These are phyloP conservation scores for Coreius guichenoti DNA, from an alignment of 2,797 vertebrate species.

Conservation along the genomic window DNA sequence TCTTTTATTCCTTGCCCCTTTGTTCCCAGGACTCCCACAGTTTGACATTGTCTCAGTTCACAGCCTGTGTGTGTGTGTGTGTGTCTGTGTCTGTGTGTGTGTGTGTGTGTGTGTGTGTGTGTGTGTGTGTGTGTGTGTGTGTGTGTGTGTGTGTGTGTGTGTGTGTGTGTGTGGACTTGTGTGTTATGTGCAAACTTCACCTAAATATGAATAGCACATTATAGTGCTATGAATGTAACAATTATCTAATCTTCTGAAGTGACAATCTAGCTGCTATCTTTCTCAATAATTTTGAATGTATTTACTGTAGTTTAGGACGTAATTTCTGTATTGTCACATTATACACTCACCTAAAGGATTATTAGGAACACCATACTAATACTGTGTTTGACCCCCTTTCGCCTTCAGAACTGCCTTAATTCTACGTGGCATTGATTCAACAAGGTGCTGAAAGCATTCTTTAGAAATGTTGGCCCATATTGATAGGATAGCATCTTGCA, in stretches of 20 bases:
- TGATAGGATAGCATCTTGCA: too few relatives aligned
- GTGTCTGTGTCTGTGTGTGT: conserved; percentile 8
- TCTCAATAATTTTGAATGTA: not conserved
- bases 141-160: not conserved
- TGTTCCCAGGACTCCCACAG: conserved; percentile 58
- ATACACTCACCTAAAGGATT: too few relatives aligned
- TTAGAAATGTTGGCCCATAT: too few relatives aligned
- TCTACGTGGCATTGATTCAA: too few relatives aligned
- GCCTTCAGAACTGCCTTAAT: too few relatives aligned
- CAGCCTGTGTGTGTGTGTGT: not conserved
- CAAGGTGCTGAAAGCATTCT: too few relatives aligned
- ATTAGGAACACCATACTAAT: too few relatives aligned
- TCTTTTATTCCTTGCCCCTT: conserved; percentile 63
- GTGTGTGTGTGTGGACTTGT: not conserved
- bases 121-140: not conserved
- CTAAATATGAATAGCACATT: not conserved
- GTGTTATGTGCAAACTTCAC: conserved; percentile 4
- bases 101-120: conserved; percentile 8
- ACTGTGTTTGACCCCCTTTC: too few relatives aligned
- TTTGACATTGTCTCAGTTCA: conserved; percentile 53
- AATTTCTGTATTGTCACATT: not conserved
- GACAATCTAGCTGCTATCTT: not conserved
- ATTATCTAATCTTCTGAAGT: conserved; percentile 22
- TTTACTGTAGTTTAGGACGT: too few relatives aligned
- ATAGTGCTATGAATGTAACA: not conserved